A percentile compares a stretch with the other conserved stretches of the same genome.
Conservation (phyloP, 2,797 vertebrate genomes). For the Enteromius unitaeniatus region DNA sequence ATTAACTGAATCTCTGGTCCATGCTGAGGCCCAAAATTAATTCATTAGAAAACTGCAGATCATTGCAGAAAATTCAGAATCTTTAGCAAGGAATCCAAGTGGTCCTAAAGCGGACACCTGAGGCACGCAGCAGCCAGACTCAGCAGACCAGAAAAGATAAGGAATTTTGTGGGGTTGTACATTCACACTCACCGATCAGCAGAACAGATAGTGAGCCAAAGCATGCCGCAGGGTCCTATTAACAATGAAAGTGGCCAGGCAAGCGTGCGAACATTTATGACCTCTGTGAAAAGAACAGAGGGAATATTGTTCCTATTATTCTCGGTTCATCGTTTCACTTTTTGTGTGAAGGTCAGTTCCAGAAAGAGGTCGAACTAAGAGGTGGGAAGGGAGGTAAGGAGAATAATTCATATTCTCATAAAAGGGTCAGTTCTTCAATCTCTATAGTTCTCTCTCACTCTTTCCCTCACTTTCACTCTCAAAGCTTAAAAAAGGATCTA, state of each 20-base stretch:
- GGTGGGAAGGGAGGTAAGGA: slow-evolving; percentile 21
- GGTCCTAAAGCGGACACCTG: slow-evolving; percentile 23
- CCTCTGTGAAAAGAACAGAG: slow-evolving; percentile 35
- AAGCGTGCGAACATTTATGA: slow-evolving; percentile 28
- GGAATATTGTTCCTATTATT: slow-evolving; percentile 47
- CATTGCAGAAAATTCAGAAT: slow-evolving; percentile 14
- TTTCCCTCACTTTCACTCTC: background rate
- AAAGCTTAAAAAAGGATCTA: slow-evolving; percentile 12
- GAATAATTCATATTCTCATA: slow-evolving; percentile 42
- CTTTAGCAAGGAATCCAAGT: background rate
- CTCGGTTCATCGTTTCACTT: slow-evolving; percentile 36
- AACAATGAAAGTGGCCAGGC: slow-evolving; percentile 46
- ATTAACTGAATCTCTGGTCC: slow-evolving; percentile 20
- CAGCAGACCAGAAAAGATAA: slow-evolving; percentile 26
- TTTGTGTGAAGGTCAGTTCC: slow-evolving; percentile 40
- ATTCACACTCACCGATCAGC: slow-evolving; percentile 25
- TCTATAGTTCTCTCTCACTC: background rate
- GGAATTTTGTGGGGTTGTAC: slow-evolving; percentile 12
- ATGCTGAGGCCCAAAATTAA: slow-evolving; percentile 5
- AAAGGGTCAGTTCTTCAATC: slow-evolving; percentile 18
- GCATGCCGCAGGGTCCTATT: slow-evolving; percentile 48
- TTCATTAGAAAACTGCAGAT: slow-evolving; percentile 17
- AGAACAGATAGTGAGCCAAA: slow-evolving; percentile 17
- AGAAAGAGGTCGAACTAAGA: slow-evolving; percentile 39
- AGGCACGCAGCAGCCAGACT: slow-evolving; percentile 30